Percentiles rank a stretch among this genome's conserved stretches.
Conservation (phyloP, 2,113 vertebrate species). For the Microcebus murinus region DNA sequence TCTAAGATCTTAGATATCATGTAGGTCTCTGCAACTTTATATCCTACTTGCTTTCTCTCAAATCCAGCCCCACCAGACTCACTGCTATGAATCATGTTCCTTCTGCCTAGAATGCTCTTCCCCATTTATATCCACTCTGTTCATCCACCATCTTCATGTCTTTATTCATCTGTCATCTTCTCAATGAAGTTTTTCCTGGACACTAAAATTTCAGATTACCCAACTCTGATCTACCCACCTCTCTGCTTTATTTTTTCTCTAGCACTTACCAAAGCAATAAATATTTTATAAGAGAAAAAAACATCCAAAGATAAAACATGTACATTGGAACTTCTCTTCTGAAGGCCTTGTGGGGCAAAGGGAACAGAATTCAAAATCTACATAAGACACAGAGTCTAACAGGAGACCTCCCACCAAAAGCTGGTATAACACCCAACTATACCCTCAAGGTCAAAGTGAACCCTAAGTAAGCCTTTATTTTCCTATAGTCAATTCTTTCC, state of each 20-base stretch:
- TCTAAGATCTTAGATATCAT: neutral
- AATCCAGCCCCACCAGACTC: neutral
- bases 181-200: neutral
- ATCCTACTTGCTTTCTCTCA: neutral
- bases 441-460: neutral
- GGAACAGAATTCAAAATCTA: conserved; percentile 38
- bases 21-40: neutral
- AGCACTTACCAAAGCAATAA: neutral
- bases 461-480: neutral
- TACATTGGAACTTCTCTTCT: conserved; percentile 10
- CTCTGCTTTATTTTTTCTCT: neutral
- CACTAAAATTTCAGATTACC: neutral
- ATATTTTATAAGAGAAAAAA: conserved; percentile 1
- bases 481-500: neutral
- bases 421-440: neutral
- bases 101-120: neutral
- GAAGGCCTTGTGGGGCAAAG: neutral
- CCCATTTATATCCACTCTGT: neutral
- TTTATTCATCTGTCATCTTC: neutral
- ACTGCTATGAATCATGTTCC: neutral
- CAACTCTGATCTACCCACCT: neutral
- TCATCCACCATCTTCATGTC: neutral
- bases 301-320: conserved; percentile 16
- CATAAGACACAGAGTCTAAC: neutral
- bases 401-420: neutral